phyloP scores from a whole-genome alignment of 2,113 vertebrate genomes.

The Solea solea region DNA sequence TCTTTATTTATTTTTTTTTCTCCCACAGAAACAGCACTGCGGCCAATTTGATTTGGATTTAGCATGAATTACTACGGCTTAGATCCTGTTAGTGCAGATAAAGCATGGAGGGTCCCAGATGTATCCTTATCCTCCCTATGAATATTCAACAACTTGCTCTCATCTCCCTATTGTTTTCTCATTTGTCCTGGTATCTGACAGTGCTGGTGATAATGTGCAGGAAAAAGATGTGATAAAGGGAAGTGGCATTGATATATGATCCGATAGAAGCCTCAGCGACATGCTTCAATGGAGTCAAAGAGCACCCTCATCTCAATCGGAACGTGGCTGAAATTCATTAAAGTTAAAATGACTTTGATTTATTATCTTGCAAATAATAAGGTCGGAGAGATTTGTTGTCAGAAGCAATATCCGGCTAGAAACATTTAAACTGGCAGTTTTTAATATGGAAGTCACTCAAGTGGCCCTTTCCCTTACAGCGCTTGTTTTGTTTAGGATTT shows the following conservation, averaged over 20 bases:
- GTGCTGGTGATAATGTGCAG: conserved; percentile 60
- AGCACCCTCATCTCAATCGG: conserved; percentile 64
- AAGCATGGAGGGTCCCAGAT: conserved; percentile 76
- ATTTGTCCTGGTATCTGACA: conserved; percentile 74
- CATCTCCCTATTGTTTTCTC: conserved; percentile 76
- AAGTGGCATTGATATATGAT: conserved; percentile 75
- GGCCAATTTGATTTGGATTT: conserved; percentile 74
- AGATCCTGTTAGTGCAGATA: conserved; percentile 78
- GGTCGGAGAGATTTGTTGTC: conserved; percentile 68
- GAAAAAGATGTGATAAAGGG: conserved; percentile 64
- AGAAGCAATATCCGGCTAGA: conserved; percentile 67
- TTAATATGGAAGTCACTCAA: conserved; percentile 63
- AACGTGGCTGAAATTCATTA: conserved; percentile 72
- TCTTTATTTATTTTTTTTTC: conserved; percentile 24
- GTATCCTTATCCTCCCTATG: conserved; percentile 74
- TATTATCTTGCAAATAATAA: conserved; percentile 71
- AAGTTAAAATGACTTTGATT: conserved; percentile 73
- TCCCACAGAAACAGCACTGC: conserved; percentile 44
- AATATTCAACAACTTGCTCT: conserved; percentile 78
- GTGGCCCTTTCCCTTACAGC: conserved; percentile 25
- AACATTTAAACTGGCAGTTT: conserved; percentile 63
- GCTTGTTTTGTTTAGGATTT: conserved; percentile 50
- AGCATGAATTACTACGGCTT: conserved; percentile 77
- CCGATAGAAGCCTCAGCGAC: conserved; percentile 56
- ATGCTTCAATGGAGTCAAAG: conserved; percentile 61